Evolutionary conservation across 2,888 invertebrate genomes (phyloP), one percentile per base, ranked within the genome.

Genomic region (Cinara cedri): DNA sequence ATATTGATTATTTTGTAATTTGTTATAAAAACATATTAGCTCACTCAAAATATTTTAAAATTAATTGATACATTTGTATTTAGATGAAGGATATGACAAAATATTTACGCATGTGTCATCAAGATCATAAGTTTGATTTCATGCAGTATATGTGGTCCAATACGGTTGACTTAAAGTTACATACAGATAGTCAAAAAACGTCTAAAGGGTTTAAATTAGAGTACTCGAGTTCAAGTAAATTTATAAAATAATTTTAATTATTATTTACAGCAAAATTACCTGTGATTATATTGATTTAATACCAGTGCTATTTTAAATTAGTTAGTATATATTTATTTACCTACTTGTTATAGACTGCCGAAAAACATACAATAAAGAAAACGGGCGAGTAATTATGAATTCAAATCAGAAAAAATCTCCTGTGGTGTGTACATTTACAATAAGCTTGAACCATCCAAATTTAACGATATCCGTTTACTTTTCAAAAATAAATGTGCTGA

Each of bases 401-500:
- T 2, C 11, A 3, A 10, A 10, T 4, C 2, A 1, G 19, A 8
- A 11, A 21, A 34, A 1, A 0, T n/a, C n/a, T n/a, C n/a, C n/a
- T 10, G 34, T 3, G 8, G 16, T 1, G 10, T 78, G 76, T n/a
- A 49, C 34, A 13, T 78, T 78, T 1, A 49, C 21, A 1, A 78
- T 78, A 34, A 49, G 49, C 14, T 21, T 49, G 16, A n/a, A 10
- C 4, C 57, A 78, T 14, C 26, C 19, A 6, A 78, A 78, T 57
- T 60, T 49, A n/a, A 78, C 76, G 3, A 68, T 78, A 49, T 68
- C 68, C 6, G 57, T 19, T 21, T 78, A 66, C 26, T 26, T 76
- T 57, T 10, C n/a, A 1, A 46, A 13, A 16, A 9, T 72, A 1
- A 1, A n/a, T 46, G 16, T 10, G 6, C 6, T 44, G 21, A 8